phyloP scores from a whole-genome alignment of 2,888 invertebrate species.

The Pristionchus japonicus region DNA sequence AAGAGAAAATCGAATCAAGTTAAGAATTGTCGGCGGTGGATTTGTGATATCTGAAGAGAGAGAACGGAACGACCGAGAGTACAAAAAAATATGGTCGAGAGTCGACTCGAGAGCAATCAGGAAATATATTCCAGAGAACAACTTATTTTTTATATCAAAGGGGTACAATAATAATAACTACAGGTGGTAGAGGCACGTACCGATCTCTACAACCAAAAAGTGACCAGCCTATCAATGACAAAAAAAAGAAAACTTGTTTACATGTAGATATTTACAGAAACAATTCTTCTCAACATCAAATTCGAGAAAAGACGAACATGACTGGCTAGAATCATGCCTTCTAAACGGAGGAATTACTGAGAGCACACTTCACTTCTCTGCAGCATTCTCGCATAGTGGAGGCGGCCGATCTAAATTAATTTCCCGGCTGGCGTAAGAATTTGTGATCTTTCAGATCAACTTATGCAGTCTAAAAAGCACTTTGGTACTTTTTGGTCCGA shows the following conservation, averaged over 20 bases:
- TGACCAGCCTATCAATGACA: background rate
- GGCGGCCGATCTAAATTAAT: background rate
- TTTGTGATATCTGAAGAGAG: background rate
- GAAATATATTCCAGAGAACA: background rate
- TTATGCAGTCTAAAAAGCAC: background rate
- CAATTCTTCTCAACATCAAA: too few species aligned
- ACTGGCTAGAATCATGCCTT: background rate
- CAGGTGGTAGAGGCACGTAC: background rate
- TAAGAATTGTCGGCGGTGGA: background rate
- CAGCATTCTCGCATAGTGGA: background rate
- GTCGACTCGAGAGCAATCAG: too few species aligned
- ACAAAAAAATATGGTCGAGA: too few species aligned
- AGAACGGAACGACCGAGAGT: too few species aligned
- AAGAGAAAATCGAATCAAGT: too few species aligned
- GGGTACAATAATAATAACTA: background rate
- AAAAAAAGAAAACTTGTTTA: background rate
- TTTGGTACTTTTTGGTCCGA: too few species aligned
- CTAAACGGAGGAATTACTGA: background rate
- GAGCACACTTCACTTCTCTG: background rate
- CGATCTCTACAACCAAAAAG: background rate
- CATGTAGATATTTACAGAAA: too few species aligned
- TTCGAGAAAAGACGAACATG: background rate
- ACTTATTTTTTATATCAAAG: background rate
- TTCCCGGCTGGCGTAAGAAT: background rate
- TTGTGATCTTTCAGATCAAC: background rate